Evolutionary conservation across 2,113 vertebrate species (phyloP), one percentile per base, ranked within the genome.

Genomic region (Riparia riparia): DNA sequence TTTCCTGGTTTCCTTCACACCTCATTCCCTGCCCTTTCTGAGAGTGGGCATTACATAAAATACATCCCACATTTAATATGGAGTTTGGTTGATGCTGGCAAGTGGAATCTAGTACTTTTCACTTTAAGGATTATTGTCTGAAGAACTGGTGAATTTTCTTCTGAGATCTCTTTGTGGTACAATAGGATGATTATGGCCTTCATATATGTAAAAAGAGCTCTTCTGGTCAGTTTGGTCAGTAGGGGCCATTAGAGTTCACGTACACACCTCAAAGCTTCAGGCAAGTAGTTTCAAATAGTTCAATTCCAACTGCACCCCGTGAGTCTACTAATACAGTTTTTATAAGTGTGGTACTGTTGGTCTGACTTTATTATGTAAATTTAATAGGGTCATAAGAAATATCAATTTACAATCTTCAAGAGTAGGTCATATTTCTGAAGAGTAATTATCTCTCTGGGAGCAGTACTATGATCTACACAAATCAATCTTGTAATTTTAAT

Each of bases 121-220:
- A 41, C 12, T 57, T 73, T 37, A 42, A 14, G 12, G 17, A 57
- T 41, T 39, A 44, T 16, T 45, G 2, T 32, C 53, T 56, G n/a
- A 81, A 64, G 37, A 81, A 65, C 39, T 34, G 32, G 6, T 61
- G 20, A 60, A 25, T 71, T 80, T 87, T 82, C 22, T 58, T 66
- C 45, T 60, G 49, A 71, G 15, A 45, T 50, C 14, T 58, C 3
- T 34, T 6, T n/a, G 13, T 63, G 44, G 10, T 56, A 25, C 17
- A 32, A 14, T 7, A 53, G 28, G 18, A 53, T 0, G 1, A n/a
- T 20, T 10, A 49, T 16, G 17, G 5, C 10, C 3, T 82, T 68
- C 3, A 7, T 6, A 17, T 1, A 51, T 31, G 12, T 18, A 70
- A 45, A 84, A 60, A 45, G 15, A 70, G 21, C 11, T 20, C 10